phyloP scores from a whole-genome alignment of 2,113 vertebrate genomes.

The Zeus faber region DNA sequence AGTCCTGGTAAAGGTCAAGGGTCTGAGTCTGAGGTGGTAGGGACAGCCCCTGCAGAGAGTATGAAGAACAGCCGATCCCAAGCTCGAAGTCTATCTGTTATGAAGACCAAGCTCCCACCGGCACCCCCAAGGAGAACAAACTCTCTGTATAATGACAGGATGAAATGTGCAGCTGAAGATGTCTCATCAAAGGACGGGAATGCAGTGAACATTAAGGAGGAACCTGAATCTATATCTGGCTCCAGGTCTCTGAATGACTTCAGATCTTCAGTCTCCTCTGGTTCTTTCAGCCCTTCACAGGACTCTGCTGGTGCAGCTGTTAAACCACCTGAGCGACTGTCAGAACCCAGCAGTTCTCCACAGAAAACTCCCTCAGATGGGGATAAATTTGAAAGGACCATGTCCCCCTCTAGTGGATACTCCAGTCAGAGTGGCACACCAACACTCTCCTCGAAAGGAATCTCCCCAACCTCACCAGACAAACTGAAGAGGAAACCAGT shows the following conservation, averaged over 20 bases:
- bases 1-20: conserved; percentile 17
- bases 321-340: conserved; percentile 39
- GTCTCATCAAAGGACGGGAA: conserved; percentile 44
- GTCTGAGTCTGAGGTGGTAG: conserved; percentile 31
- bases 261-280: conserved; percentile 23
- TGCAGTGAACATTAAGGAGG: conserved; percentile 8
- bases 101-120: conserved; percentile 80
- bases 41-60: conserved; percentile 57
- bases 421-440: conserved; percentile 96
- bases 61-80: conserved; percentile 73
- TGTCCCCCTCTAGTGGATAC: conserved; percentile 96
- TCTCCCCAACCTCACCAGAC: conserved; percentile 76
- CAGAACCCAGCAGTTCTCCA: conserved; percentile 73
- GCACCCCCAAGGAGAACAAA: conserved; percentile 4
- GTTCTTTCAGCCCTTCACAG: conserved; percentile 47
- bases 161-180: conserved; percentile 34
- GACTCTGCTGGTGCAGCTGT: conserved; percentile 26
- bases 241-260: conserved; percentile 47
- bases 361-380: conserved; percentile 53
- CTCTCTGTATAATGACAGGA: conserved; percentile 15
- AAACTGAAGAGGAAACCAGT: conserved; percentile 75
- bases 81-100: conserved; percentile 81
- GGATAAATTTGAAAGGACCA: conserved; percentile 81
- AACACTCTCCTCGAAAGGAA: conserved; percentile 82
- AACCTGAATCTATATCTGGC: conserved; percentile 10